Evolutionary conservation across 2,113 vertebrate species (phyloP).

Genomic region (Cyanistes caeruleus): DNA sequence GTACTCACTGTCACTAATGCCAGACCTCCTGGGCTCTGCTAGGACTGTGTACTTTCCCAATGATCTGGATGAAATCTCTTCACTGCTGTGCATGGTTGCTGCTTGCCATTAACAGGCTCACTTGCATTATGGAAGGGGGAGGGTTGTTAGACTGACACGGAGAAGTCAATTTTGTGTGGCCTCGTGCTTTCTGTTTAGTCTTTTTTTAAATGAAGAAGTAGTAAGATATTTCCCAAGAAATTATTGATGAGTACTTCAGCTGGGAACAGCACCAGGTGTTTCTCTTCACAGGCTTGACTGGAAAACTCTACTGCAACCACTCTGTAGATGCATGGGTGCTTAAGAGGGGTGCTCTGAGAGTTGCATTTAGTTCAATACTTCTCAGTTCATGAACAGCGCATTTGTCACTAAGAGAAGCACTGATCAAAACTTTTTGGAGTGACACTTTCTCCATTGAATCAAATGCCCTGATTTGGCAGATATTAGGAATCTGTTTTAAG

Average conservation of each 20-base stretch:
- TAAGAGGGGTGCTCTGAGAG: not conserved
- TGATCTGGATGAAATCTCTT: constrained; percentile 36
- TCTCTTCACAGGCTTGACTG: not conserved
- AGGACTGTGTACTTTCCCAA: not conserved
- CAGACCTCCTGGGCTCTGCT: constrained; percentile 49
- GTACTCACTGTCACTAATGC: constrained; percentile 5
- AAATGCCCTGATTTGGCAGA: not conserved
- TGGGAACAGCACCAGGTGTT: not conserved
- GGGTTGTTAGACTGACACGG: not conserved
- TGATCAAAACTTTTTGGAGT: not conserved
- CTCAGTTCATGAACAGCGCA: not conserved
- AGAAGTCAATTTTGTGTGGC: constrained; percentile 39
- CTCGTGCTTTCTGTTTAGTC: constrained; percentile 59
- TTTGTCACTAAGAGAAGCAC: not conserved
- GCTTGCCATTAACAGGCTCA: constrained; percentile 20
- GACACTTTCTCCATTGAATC: not conserved
- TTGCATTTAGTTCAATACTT: not conserved
- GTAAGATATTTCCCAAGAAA: not conserved
- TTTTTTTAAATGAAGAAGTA: constrained; percentile 42
- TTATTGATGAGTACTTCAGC: not conserved
- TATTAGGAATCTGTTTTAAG: not conserved
- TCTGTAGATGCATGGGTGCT: not conserved
- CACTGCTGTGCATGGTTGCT: constrained; percentile 62
- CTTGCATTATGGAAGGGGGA: constrained; percentile 24
- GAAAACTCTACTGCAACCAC: constrained; percentile 10